A percentile compares a stretch with the other conserved stretches of the same genome.
Conservation (phyloP, 2,113 vertebrate genomes). For the Alaudala cheleensis region DNA sequence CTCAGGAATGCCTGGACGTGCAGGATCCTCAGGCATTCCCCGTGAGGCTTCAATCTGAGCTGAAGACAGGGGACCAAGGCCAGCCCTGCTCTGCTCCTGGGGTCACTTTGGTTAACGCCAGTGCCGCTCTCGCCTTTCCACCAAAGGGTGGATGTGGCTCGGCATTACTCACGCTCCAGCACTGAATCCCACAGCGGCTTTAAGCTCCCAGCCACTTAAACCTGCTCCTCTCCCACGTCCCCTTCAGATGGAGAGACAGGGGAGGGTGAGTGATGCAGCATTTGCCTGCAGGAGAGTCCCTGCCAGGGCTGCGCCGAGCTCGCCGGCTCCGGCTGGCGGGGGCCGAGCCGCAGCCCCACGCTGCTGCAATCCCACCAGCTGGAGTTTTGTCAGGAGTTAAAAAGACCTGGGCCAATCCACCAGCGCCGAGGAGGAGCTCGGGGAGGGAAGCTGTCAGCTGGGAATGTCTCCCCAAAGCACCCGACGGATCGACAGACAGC, state of each 20-base stretch:
- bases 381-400: background rate
- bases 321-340: background rate
- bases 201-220: constrained; percentile 43
- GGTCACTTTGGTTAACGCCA: background rate
- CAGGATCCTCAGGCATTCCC: background rate
- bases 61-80: background rate
- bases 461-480: background rate
- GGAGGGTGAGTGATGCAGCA: constrained; percentile 66
- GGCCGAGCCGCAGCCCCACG: constrained; percentile 28
- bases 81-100: background rate
- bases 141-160: background rate
- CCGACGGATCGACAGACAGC: constrained; percentile 11
- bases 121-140: background rate
- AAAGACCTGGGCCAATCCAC: background rate
- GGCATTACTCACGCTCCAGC: constrained; percentile 10
- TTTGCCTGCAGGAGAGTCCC: constrained; percentile 57
- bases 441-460: constrained; percentile 9
- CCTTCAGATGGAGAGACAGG: constrained; percentile 41
- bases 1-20: background rate
- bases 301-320: constrained; percentile 55
- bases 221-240: constrained; percentile 50
- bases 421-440: background rate
- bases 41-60: background rate
- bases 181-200: constrained; percentile 21
- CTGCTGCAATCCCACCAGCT: constrained; percentile 17